A percentile compares a stretch with the other conserved stretches of the same genome.
These are phyloP conservation scores for Psephotus haematonotus DNA, from an alignment of 2,113 vertebrate species.

Conservation along the genomic window DNA sequence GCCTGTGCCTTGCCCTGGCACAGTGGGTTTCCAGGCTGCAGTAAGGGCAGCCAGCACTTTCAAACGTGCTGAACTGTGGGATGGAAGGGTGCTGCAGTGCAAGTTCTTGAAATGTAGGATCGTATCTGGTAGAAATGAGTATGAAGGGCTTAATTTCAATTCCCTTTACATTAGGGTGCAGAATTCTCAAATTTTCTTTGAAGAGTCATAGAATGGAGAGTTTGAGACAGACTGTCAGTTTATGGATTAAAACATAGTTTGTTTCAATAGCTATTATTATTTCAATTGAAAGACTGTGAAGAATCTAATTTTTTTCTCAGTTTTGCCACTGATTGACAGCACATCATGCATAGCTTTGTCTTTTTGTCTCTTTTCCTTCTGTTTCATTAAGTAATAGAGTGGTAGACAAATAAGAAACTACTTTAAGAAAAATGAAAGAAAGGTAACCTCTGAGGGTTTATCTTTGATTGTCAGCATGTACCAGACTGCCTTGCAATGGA, in stretches of 20 bases:
- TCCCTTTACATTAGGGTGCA: neutral
- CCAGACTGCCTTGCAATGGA: neutral
- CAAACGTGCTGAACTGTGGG: rapidly evolving
- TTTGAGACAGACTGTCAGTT: neutral
- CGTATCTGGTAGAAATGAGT: neutral
- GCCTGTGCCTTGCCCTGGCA: rapidly evolving
- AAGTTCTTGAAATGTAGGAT: neutral
- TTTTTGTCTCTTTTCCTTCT: neutral
- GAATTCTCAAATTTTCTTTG: neutral
- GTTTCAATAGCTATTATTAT: neutral
- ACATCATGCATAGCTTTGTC: neutral
- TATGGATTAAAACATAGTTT: neutral
- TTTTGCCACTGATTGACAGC: neutral
- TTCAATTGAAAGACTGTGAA: neutral
- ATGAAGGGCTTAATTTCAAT: neutral
- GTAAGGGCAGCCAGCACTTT: rapidly evolving
- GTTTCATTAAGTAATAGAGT: neutral
- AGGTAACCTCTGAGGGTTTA: neutral
- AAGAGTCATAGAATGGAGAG: neutral
- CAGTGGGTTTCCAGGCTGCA: neutral
- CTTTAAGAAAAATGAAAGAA: neutral
- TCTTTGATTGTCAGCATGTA: neutral
- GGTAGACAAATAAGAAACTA: neutral
- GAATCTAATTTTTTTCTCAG: neutral
- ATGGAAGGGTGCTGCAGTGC: neutral